Conservation (phyloP, 1,140 invertebrate species). For the Polypedilum vanderplanki region DNA sequence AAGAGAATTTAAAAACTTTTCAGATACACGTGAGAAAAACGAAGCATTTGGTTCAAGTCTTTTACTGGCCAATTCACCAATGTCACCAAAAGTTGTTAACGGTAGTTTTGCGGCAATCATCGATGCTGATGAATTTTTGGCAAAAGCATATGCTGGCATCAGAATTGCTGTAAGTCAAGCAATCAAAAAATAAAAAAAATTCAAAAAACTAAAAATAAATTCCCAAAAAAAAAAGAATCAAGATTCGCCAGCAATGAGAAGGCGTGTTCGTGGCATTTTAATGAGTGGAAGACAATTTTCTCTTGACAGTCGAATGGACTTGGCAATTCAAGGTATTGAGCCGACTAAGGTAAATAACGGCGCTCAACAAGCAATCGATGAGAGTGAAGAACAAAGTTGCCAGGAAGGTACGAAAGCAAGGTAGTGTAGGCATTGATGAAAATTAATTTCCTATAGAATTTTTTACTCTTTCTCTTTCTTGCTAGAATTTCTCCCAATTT, state of each 20-base stretch:
- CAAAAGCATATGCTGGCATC: slow-evolving; percentile 73
- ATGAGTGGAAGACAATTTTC: slow-evolving; percentile 84
- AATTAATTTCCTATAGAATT: not conserved
- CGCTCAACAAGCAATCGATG: slow-evolving; percentile 35
- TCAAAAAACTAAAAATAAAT: slow-evolving; percentile 29
- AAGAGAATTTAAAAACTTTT: slow-evolving; percentile 27
- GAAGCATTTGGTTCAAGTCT: slow-evolving; percentile 89
- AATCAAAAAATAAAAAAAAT: not conserved
- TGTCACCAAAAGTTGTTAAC: slow-evolving; percentile 95
- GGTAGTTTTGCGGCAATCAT: slow-evolving; percentile 93
- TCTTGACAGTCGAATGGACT: slow-evolving; percentile 82
- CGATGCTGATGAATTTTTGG: slow-evolving; percentile 76
- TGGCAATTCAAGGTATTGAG: slow-evolving; percentile 50
- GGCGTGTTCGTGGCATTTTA: slow-evolving; percentile 76
- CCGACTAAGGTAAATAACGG: slow-evolving; percentile 14
- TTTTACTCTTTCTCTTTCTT: too few species aligned
- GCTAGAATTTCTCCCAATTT: too few species aligned
- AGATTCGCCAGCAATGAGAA: slow-evolving; percentile 59
- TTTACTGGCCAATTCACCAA: slow-evolving; percentile 86
- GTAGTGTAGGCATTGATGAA: slow-evolving; percentile 34
- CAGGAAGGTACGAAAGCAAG: slow-evolving; percentile 44
- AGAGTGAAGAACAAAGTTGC: slow-evolving; percentile 39
- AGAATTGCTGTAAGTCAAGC: slow-evolving; percentile 38
- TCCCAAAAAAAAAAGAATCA: slow-evolving; percentile 36
- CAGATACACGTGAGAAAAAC: slow-evolving; percentile 72